These are phyloP conservation scores for Xenopus petersii DNA, from an alignment of 2,797 vertebrate genomes.

Conservation along the genomic window DNA sequence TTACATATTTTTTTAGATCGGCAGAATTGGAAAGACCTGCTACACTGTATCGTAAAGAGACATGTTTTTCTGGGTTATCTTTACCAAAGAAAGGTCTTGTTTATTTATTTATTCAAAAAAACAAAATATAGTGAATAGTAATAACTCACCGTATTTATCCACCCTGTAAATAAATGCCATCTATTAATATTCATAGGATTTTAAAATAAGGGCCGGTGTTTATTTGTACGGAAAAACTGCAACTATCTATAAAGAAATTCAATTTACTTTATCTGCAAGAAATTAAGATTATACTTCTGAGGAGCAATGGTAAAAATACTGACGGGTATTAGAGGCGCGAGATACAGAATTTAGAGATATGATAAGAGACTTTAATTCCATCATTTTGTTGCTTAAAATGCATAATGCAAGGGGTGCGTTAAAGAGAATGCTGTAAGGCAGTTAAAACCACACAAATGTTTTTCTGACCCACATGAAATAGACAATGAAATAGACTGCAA, in stretches of 20 bases:
- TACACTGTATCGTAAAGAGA: neutral
- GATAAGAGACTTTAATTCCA: neutral
- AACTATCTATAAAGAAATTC: constrained; percentile 30
- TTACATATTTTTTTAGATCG: too few relatives aligned
- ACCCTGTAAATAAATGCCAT: constrained; percentile 9
- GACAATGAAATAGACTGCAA: too few relatives aligned
- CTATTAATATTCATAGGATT: constrained; percentile 37
- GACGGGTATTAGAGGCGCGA: neutral
- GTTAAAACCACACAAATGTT: too few relatives aligned
- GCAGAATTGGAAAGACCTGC: too few relatives aligned
- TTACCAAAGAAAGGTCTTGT: neutral
- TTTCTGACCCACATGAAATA: too few relatives aligned
- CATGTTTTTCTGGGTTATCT: neutral
- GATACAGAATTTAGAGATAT: neutral
- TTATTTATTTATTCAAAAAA: neutral
- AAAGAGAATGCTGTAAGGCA: too few relatives aligned
- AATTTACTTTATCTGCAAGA: constrained; percentile 37
- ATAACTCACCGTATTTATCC: neutral
- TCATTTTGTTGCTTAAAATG: neutral
- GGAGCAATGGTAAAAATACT: constrained; percentile 2
- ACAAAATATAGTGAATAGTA: neutral
- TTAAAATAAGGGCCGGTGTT: constrained; percentile 8
- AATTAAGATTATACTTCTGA: constrained; percentile 21
- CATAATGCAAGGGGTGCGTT: too few relatives aligned
- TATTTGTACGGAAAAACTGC: constrained; percentile 25